These are phyloP conservation scores for Octodon degus DNA, from an alignment of 2,113 vertebrate species.

Conservation along the genomic window DNA sequence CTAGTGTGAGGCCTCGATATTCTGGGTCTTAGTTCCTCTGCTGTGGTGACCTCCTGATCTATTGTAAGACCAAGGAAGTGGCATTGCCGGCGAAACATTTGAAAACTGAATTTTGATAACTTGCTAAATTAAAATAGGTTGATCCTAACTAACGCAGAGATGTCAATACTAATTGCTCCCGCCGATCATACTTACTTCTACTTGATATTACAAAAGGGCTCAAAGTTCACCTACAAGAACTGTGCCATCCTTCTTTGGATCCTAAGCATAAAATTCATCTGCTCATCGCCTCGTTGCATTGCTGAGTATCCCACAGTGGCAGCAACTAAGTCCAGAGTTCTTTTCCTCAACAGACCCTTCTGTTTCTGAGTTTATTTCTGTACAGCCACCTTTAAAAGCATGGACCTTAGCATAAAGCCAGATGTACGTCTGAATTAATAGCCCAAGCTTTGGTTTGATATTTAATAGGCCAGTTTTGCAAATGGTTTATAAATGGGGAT, in stretches of 20 bases:
- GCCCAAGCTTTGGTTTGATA: neutral
- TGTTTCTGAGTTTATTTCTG: neutral
- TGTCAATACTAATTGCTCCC: neutral
- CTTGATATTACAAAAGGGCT: slow-evolving; percentile 1
- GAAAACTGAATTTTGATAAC: slow-evolving; percentile 19
- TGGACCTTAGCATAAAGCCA: neutral
- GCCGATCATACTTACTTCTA: slow-evolving; percentile 36
- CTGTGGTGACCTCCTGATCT: neutral
- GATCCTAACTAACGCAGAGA: neutral
- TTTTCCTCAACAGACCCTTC: neutral
- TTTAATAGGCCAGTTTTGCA: neutral
- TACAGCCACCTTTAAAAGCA: neutral
- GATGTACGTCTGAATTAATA: neutral
- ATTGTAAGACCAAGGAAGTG: neutral
- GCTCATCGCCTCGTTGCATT: neutral
- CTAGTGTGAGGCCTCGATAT: neutral
- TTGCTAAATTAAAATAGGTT: neutral
- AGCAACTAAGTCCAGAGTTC: neutral
- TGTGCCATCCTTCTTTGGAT: neutral
- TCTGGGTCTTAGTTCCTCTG: neutral
- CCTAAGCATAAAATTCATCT: neutral
- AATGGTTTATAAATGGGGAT: neutral
- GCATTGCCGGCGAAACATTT: neutral
- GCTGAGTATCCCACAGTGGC: neutral
- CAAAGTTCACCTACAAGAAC: neutral